A percentile compares a stretch with the other conserved stretches of the same genome.
These are phyloP conservation scores for Pollenia amentaria DNA, from an alignment of 2,888 invertebrate genomes.

Conservation along the genomic window DNA sequence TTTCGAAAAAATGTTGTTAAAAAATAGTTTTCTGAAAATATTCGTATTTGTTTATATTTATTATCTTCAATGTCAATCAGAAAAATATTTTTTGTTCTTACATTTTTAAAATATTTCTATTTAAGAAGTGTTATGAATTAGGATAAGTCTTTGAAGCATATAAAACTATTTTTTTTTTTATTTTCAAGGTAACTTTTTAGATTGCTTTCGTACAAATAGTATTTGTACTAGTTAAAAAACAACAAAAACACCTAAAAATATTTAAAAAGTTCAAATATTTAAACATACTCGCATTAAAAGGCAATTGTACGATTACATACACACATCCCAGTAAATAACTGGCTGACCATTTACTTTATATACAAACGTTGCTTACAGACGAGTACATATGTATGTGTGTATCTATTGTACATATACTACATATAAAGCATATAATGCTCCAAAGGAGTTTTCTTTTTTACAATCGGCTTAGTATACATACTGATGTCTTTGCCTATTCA, in stretches of 20 bases:
- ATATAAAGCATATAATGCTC: conserved; percentile 21
- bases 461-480: neutral
- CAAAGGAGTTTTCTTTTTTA: conserved; percentile 42
- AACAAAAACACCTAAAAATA: conserved; percentile 1
- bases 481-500: conserved; percentile 10
- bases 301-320: conserved; percentile 30
- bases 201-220: neutral
- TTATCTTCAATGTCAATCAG: too few species aligned
- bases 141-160: too few species aligned
- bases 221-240: conserved; percentile 1
- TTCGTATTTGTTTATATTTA: too few species aligned
- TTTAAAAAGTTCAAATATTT: conserved; percentile 30
- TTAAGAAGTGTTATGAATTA: too few species aligned
- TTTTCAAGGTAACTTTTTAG: neutral
- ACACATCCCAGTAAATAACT: conserved; percentile 18
- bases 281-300: conserved; percentile 14
- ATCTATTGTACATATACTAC: neutral
- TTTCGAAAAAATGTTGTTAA: too few species aligned
- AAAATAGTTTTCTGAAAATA: too few species aligned
- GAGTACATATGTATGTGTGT: neutral
- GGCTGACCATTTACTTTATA: conserved; percentile 10
- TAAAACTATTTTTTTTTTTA: neutral
- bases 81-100: too few species aligned
- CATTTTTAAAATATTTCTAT: too few species aligned
- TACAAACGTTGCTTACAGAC: neutral